phyloP scores from a whole-genome alignment of 2,888 invertebrate genomes.

The Hirtodrosophila histrioides region DNA sequence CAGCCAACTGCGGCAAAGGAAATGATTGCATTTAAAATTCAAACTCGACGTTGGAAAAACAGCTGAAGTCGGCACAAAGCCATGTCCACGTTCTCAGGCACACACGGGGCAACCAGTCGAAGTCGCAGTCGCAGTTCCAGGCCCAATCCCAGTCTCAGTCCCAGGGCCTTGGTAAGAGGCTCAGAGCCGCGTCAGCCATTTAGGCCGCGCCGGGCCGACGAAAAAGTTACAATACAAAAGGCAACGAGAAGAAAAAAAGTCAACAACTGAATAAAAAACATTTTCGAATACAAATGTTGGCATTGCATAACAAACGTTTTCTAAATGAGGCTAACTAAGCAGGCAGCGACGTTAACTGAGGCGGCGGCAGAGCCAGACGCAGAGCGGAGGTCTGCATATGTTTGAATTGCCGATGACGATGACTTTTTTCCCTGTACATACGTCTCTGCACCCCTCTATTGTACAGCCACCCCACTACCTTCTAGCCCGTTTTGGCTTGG shows the following conservation, averaged over 20 bases:
- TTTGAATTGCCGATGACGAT: slow-evolving; percentile 80
- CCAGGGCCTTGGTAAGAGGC: slow-evolving; percentile 42
- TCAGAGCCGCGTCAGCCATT: slow-evolving; percentile 67
- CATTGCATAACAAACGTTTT: slow-evolving; percentile 82
- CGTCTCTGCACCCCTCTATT: slow-evolving; percentile 27
- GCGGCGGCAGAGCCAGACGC: slow-evolving; percentile 9
- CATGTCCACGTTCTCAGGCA: slow-evolving; percentile 57
- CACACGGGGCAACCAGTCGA: slow-evolving; percentile 9
- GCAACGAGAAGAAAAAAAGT: slow-evolving; percentile 52
- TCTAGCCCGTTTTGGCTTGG: slow-evolving; percentile 19
- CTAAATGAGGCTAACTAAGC: slow-evolving; percentile 81
- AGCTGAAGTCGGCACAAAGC: slow-evolving; percentile 76
- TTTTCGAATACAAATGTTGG: slow-evolving; percentile 82
- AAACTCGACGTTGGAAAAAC: slow-evolving; percentile 74
- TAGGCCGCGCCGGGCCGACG: slow-evolving; percentile 64
- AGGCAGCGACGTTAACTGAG: slow-evolving; percentile 49
- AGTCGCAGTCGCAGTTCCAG: slow-evolving; percentile 9
- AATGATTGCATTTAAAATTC: slow-evolving; percentile 83
- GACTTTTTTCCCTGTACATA: slow-evolving; percentile 68
- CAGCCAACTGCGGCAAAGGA: slow-evolving; percentile 72
- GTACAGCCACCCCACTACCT: background rate
- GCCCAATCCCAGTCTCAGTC: slow-evolving; percentile 36
- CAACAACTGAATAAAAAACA: slow-evolving; percentile 79
- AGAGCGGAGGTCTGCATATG: slow-evolving; percentile 66
- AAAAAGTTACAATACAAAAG: slow-evolving; percentile 60